Base-by-base conservation (phyloP, 1,140 invertebrate species). In the Nasonia giraulti region DNA sequence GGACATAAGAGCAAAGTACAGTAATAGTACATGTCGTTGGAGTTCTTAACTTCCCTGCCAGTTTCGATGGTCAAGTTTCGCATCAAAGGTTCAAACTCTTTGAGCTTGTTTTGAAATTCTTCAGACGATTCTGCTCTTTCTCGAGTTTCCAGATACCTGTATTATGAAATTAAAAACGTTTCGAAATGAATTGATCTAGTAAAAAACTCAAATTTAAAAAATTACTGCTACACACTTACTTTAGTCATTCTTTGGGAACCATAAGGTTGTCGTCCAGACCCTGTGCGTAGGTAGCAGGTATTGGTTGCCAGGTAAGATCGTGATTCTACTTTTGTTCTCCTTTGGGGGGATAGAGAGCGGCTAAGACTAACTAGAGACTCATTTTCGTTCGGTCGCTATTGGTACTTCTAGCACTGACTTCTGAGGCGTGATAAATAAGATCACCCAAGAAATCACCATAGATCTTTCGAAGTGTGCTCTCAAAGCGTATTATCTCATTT, bases 341-440 rank as follows among this genome's bases (percentile, higher is more conserved):
- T 8, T 31, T 14, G 11, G 92, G 92, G 3, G 92, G 91, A 88
- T 89, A 93, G 4, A 93, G 79, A 12, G 89, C 87, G 1, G 91
- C 89, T 1, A 93, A 87, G 17, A 92, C 91, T 12, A 93, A 85
- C 81, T 91, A 88, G 2, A 90, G 86, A 1, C 91, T 91, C 86
- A 95, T 94, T 82, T 95, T 91, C 37, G 95, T 95, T 50, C 96
- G 87, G 37, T 94, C 91, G 20, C 93, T 93, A 84, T 94, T 93
- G 0, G 95, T 95, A 71, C 94, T 95, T 31, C 92, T 90, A 1
- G 94, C 92, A 44, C 89, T 88, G 12, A 96, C 90, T 86, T 94
- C 86, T 4, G 91, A 78, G 0, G 89, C 85, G 37, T 74, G 87
- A 75, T 94, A 95, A 2, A 77, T 4, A 23, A 23, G 23, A 0